phyloP scores from a whole-genome alignment of 2,888 invertebrate species.

The Thereva unica region DNA sequence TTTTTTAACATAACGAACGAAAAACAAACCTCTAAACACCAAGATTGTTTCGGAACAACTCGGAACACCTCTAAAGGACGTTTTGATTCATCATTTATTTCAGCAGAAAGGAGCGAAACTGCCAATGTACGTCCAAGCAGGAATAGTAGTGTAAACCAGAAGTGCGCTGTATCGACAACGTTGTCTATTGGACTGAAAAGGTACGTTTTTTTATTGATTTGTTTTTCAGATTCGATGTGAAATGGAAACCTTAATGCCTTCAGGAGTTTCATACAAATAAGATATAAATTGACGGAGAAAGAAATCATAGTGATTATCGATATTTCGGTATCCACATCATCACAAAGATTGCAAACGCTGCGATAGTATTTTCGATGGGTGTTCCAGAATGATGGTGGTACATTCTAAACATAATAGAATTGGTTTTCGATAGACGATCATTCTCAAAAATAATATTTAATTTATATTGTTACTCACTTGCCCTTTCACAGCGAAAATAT shows the following conservation, averaged over 20 bases:
- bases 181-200: no score
- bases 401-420: no score
- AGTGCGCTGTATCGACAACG: constrained; percentile 59
- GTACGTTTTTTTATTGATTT: background rate
- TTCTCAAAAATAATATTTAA: no score
- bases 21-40: constrained; percentile 56
- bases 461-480: constrained; percentile 53
- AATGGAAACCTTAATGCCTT: constrained; percentile 58
- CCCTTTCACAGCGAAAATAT: constrained; percentile 59
- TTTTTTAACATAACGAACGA: background rate
- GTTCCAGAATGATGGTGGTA: constrained; percentile 57
- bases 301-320: constrained; percentile 61
- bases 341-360: constrained; percentile 60
- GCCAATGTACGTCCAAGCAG: constrained; percentile 62
- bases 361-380: constrained; percentile 62
- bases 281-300: constrained; percentile 63
- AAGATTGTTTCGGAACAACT: constrained; percentile 58
- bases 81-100: constrained; percentile 63
- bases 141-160: constrained; percentile 63
- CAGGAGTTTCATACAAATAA: constrained; percentile 63
- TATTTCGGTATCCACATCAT: constrained; percentile 60
- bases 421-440: no score
- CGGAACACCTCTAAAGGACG: constrained; percentile 56
- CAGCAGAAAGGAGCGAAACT: constrained; percentile 63
- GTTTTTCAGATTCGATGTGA: background rate